Evolutionary conservation across 2,888 invertebrate species (phyloP).

Genomic region (Erpobdella octoculata): DNA sequence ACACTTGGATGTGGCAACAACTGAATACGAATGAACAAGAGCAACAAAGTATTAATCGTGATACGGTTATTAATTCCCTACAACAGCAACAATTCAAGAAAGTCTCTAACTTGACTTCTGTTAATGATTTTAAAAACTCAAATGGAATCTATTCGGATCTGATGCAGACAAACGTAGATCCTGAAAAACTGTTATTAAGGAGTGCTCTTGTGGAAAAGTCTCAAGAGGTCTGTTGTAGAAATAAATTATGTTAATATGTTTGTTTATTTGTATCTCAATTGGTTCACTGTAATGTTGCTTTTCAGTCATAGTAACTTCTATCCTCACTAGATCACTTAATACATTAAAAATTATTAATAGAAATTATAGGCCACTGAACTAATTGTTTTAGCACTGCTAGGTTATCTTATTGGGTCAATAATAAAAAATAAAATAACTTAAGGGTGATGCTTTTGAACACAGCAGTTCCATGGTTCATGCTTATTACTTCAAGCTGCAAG

Average conservation of each 20-base stretch:
- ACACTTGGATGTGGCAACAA: not conserved
- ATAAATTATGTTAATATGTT: not conserved
- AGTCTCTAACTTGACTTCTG: not conserved
- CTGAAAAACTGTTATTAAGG: constrained; percentile 36
- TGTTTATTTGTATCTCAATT: too few species aligned
- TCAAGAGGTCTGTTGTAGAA: constrained; percentile 35
- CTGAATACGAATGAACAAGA: not conserved
- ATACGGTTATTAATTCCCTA: not conserved
- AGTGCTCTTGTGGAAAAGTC: constrained; percentile 39
- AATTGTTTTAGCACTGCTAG: too few species aligned
- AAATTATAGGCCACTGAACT: too few species aligned
- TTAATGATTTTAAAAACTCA: not conserved
- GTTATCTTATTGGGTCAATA: too few species aligned
- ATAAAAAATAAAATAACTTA: too few species aligned
- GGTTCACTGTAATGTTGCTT: too few species aligned
- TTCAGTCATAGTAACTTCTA: too few species aligned
- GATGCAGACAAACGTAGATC: constrained; percentile 29
- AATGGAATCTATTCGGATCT: not conserved
- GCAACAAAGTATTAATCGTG: constrained; percentile 15
- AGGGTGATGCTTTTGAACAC: too few species aligned
- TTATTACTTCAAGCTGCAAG: too few species aligned
- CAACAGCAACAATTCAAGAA: constrained; percentile 20
- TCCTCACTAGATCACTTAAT: not conserved
- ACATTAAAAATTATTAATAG: too few species aligned
- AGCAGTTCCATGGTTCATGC: too few species aligned